Conservation (phyloP, 2,113 vertebrate genomes). For the Stegastes partitus region DNA sequence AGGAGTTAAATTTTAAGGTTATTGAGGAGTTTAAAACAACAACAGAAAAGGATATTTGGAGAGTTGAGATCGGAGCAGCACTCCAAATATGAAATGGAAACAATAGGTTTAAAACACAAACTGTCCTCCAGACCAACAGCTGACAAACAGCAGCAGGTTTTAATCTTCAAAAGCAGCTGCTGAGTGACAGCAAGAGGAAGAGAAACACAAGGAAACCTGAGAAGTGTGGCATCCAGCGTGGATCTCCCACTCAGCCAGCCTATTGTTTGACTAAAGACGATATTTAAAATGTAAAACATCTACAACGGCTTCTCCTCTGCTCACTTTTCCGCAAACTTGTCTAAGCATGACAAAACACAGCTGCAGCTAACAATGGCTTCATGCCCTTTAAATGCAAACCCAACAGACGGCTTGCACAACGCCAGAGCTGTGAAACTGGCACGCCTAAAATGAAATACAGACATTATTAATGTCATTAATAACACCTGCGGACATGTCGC, state of each 20-base stretch:
- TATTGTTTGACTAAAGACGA: slow-evolving; percentile 15
- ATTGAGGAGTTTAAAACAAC: too few species aligned
- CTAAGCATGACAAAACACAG: slow-evolving; percentile 1
- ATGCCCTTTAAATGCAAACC: neutral
- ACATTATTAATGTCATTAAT: slow-evolving; percentile 5
- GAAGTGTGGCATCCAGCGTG: slow-evolving; percentile 36
- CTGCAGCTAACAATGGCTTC: neutral
- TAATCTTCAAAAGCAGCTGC: slow-evolving; percentile 72
- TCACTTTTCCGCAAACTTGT: neutral
- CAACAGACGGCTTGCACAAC: neutral
- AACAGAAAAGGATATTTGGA: neutral
- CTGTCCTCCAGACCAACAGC: slow-evolving; percentile 12
- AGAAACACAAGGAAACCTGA: slow-evolving; percentile 58
- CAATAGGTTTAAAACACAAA: slow-evolving; percentile 18
- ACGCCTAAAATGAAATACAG: slow-evolving; percentile 23
- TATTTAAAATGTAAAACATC: neutral
- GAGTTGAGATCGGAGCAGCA: slow-evolving; percentile 8
- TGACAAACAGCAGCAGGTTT: slow-evolving; percentile 49
- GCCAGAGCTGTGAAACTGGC: neutral
- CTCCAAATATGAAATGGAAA: slow-evolving; percentile 28
- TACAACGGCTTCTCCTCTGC: neutral
- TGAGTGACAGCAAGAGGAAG: slow-evolving; percentile 52
- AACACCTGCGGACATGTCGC: slow-evolving; percentile 32
- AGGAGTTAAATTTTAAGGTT: slow-evolving; percentile 38
- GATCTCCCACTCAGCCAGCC: slow-evolving; percentile 15